phyloP scores from a whole-genome alignment of 1,140 invertebrate genomes.

The Chrysopa pallens region DNA sequence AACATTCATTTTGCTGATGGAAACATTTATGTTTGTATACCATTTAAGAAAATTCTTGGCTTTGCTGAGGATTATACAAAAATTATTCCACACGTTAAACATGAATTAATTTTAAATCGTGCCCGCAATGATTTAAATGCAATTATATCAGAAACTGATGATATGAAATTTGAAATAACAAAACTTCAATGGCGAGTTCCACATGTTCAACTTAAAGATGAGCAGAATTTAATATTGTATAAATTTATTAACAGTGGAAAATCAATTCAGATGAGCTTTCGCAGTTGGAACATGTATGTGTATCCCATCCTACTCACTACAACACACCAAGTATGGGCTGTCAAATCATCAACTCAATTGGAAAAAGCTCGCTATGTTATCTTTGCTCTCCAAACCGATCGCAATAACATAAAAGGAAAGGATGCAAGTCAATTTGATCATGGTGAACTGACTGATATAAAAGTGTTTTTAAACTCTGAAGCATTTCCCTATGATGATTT shows the following conservation, averaged over 20 bases:
- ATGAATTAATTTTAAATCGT: constrained; percentile 20
- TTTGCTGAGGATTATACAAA: constrained; percentile 23
- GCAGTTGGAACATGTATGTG: constrained; percentile 8
- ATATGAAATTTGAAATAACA: background rate
- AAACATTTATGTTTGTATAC: constrained; percentile 17
- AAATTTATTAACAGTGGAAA: constrained; percentile 6
- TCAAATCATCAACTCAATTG: constrained; percentile 6
- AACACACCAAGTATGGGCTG: constrained; percentile 6
- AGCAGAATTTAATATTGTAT: constrained; percentile 2
- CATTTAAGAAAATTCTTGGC: constrained; percentile 16
- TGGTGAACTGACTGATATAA: constrained; percentile 7
- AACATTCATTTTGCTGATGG: constrained; percentile 8
- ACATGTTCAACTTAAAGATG: constrained; percentile 4
- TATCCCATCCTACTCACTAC: constrained; percentile 4
- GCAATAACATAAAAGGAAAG: background rate
- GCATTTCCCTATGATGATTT: too few species aligned
- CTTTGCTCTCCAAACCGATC: constrained; percentile 6
- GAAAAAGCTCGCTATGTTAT: constrained; percentile 8
- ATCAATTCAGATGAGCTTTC: constrained; percentile 5
- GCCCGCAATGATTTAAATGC: constrained; percentile 10
- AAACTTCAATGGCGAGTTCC: constrained; percentile 6
- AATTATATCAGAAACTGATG: constrained; percentile 1
- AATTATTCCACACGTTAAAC: constrained; percentile 21
- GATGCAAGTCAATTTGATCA: constrained; percentile 6
- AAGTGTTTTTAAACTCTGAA: constrained; percentile 10